phyloP scores from a whole-genome alignment of 2,888 invertebrate species.

The Caenorhabditis drosophilae region DNA sequence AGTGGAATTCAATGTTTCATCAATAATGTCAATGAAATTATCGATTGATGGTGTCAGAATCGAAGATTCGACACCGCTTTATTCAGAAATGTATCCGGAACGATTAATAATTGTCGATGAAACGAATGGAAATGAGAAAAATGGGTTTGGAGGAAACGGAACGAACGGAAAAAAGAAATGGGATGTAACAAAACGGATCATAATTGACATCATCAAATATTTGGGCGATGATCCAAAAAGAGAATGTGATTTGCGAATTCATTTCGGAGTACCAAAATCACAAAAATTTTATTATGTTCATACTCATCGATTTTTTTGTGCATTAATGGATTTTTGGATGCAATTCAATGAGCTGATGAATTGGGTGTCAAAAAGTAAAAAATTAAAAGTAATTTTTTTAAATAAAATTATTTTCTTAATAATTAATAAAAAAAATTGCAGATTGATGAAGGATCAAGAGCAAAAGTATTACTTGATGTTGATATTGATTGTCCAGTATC shows the following conservation, averaged over 20 bases:
- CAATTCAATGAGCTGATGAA: slow-evolving; percentile 82
- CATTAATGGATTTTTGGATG: slow-evolving; percentile 83
- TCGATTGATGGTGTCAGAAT: slow-evolving; percentile 46
- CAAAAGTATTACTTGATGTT: slow-evolving; percentile 30
- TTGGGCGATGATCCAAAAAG: slow-evolving; percentile 72
- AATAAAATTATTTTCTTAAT: too few relatives aligned
- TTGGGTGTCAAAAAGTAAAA: slow-evolving; percentile 73
- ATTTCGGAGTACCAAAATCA: slow-evolving; percentile 78
- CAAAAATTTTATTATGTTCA: slow-evolving; percentile 76
- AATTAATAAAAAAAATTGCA: too few relatives aligned
- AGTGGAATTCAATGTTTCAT: slow-evolving; percentile 38
- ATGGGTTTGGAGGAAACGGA: slow-evolving; percentile 1
- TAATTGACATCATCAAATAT: slow-evolving; percentile 43
- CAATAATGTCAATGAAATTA: slow-evolving; percentile 48
- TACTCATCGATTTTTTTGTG: slow-evolving; percentile 78
- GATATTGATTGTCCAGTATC: slow-evolving; percentile 42
- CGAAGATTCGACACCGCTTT: slow-evolving; percentile 55
- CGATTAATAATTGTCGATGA: slow-evolving; percentile 73
- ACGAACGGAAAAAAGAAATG: slow-evolving; percentile 8
- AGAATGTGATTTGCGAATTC: slow-evolving; percentile 78
- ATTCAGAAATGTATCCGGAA: slow-evolving; percentile 76
- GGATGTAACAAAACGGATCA: slow-evolving; percentile 24
- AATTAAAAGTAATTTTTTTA: slow-evolving; percentile 8
- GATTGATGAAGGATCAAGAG: slow-evolving; percentile 14
- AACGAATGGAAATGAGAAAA: slow-evolving; percentile 13